phyloP scores from a whole-genome alignment of 2,113 vertebrate genomes.

The Merops nubicus region DNA sequence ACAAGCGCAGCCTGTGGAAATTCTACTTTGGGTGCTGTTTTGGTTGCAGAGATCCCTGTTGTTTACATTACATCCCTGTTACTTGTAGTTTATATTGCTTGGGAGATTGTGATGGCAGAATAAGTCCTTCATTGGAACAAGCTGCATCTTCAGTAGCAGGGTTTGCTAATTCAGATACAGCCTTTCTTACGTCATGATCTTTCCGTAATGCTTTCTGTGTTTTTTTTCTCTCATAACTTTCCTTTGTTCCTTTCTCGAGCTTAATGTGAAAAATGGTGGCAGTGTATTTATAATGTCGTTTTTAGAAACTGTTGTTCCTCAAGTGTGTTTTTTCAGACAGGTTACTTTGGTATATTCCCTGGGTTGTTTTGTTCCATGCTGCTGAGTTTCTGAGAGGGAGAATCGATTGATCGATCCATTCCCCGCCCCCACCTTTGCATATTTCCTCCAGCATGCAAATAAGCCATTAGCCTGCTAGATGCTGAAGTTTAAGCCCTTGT shows the following conservation, averaged over 20 bases:
- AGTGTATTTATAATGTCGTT: neutral
- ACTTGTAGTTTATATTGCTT: neutral
- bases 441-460: neutral
- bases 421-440: neutral
- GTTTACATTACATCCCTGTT: too few relatives aligned
- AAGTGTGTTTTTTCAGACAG: neutral
- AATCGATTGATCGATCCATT: neutral
- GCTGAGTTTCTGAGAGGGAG: neutral
- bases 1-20: neutral
- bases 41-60: neutral
- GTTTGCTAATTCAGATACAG: neutral
- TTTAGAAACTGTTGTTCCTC: neutral
- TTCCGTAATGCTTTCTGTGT: neutral
- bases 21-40: neutral
- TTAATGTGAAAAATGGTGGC: neutral
- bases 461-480: accelerated
- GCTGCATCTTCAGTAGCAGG: neutral
- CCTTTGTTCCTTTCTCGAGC: neutral
- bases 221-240: neutral
- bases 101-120: neutral
- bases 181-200: neutral
- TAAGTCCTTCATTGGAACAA: neutral
- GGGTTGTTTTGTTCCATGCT: neutral
- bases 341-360: neutral
- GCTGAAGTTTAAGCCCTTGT: neutral